Percentiles rank a stretch among this genome's conserved stretches.
phyloP scores from a whole-genome alignment of 2,888 invertebrate genomes.

The Eucera pruinosa region DNA sequence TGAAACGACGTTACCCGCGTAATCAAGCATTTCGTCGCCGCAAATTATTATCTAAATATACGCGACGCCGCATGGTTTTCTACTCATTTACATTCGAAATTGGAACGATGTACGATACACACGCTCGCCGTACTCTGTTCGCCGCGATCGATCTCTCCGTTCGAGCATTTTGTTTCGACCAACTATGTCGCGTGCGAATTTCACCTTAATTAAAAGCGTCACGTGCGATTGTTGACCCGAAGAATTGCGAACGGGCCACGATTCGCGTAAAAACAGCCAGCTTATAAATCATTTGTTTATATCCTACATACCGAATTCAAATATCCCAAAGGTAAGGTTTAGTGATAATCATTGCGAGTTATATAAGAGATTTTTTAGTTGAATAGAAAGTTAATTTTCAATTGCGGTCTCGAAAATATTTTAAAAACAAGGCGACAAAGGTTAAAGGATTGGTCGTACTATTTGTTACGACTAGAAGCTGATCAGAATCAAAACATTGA shows the following conservation, averaged over 20 bases:
- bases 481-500: too few species aligned
- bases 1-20: neutral
- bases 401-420: too few species aligned
- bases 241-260: constrained; percentile 30
- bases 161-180: constrained; percentile 42
- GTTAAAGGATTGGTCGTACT: too few species aligned
- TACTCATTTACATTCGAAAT: constrained; percentile 47
- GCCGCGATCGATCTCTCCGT: constrained; percentile 50
- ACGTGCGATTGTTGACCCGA: constrained; percentile 51
- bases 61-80: constrained; percentile 31
- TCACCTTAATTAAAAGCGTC: constrained; percentile 68
- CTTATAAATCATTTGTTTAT: constrained; percentile 34
- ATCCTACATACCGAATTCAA: constrained; percentile 22
- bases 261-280: constrained; percentile 37
- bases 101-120: constrained; percentile 55
- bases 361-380: too few species aligned
- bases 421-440: too few species aligned
- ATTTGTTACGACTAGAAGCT: too few species aligned
- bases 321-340: too few species aligned
- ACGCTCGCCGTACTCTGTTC: neutral
- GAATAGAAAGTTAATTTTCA: too few species aligned
- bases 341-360: too few species aligned
- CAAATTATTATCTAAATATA: constrained; percentile 39
- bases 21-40: constrained; percentile 37
- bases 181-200: constrained; percentile 60